Conservation (phyloP, 2,113 vertebrate species). For the Psophia crepitans region DNA sequence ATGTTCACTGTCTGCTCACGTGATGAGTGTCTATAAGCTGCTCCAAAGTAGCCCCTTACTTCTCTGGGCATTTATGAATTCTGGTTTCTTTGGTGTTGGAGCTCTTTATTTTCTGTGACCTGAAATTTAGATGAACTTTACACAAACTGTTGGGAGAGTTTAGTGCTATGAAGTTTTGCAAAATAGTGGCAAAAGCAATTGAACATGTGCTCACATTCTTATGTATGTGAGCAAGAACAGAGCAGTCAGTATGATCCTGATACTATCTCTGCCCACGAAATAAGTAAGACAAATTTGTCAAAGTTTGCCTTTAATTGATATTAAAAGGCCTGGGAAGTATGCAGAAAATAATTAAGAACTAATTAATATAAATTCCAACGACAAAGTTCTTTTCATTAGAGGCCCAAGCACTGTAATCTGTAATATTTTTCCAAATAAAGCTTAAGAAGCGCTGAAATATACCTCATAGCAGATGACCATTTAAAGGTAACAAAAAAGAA, state of each 20-base stretch:
- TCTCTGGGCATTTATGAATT: neutral
- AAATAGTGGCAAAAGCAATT: neutral
- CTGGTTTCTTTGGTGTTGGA: neutral
- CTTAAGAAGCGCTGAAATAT: neutral
- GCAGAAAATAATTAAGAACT: neutral
- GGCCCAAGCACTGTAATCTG: neutral
- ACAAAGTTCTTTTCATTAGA: neutral
- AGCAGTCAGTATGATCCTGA: neutral
- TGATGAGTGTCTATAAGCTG: neutral
- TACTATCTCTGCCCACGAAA: neutral
- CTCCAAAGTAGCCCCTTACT: neutral
- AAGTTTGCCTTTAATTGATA: neutral
- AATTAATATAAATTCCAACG: neutral
- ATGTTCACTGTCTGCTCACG: neutral
- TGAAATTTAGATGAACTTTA: neutral
- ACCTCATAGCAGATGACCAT: neutral
- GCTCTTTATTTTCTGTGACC: neutral
- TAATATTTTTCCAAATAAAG: neutral
- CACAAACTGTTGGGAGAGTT: neutral
- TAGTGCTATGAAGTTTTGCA: neutral
- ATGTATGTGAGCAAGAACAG: neutral
- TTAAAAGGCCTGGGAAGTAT: neutral
- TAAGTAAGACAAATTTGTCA: neutral
- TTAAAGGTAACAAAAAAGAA: neutral
- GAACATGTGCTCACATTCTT: neutral